Evolutionary conservation across 30 jellyfish, hydroid and myxozoan genomes (phyloP), one percentile per base, ranked within the genome.

Genomic region (Rhopilema esculentum): DNA sequence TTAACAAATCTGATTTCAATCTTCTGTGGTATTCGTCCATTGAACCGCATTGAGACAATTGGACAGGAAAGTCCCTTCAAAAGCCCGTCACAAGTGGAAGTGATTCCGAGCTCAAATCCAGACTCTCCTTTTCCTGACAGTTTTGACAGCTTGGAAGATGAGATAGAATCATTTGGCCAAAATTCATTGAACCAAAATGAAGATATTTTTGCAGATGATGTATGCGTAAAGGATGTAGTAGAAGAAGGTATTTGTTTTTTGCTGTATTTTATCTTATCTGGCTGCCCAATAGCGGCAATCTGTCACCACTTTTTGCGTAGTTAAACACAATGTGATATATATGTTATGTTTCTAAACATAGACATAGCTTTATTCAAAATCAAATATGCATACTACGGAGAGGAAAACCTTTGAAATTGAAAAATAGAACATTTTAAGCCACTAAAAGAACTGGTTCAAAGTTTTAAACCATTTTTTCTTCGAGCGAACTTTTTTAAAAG

Each of bases 61-160:
- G 83, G 49, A 18, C n/a, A 68, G 16, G 21, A 15, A 28, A 15
- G 48, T 8, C 23, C 33, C 22, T 49, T 23, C 8, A 74, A 26
- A 69, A 40, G 23, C n/a, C 25, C 52, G 12, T 23, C 70, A 16
- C 0, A 49, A 9, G 22, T 24, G 24, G 88, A 71, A 8, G 26
- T 85, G 1, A 65, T 85, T 66, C 94, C 94, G 4, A 85, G 94
- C 51, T 85, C 94, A 28, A 85, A 74, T 64, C 94, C 94, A 28
- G 94, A 85, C 49, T 85, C 94, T 27, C 88, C 88, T 1, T 28
- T 84, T 0, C 93, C 93, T 27, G 88, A 73, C 52, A 25, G 71
- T 62, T 63, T 85, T 0, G 84, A 74, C 66, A 72, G 49, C 6
- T 69, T 69, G 15, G 83, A 69, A 22, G 28, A 22, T 16, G 92